Evolutionary conservation across 2,797 vertebrate genomes (phyloP).

Genomic region (Stomatorhinus walkeri): DNA sequence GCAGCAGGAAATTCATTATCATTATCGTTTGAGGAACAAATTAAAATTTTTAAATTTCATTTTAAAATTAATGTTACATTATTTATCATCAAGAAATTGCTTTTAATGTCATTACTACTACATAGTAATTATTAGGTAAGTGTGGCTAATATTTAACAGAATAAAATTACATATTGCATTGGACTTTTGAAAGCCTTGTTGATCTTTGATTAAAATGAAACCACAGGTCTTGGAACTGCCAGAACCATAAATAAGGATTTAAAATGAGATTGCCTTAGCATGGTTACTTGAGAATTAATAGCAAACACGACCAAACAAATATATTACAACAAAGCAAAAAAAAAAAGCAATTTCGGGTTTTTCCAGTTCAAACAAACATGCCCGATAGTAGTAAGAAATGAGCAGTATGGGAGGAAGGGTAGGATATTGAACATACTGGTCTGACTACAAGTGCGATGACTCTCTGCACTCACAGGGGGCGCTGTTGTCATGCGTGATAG

Average conservation of each 20-base stretch:
- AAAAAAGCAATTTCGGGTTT: background rate
- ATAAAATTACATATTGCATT: background rate
- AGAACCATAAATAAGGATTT: background rate
- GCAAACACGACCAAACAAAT: background rate
- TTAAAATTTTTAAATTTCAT: background rate
- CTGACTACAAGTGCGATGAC: constrained; percentile 41
- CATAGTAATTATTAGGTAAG: background rate
- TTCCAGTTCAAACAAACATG: background rate
- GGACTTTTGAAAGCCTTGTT: background rate
- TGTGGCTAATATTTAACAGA: background rate
- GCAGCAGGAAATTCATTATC: background rate
- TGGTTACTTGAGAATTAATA: background rate
- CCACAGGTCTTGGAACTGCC: background rate
- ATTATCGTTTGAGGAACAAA: background rate
- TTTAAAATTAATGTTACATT: background rate
- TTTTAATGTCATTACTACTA: background rate
- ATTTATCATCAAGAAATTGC: background rate
- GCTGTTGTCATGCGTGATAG: constrained; percentile 52
- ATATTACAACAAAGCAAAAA: background rate
- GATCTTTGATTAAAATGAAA: background rate
- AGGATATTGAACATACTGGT: constrained; percentile 13
- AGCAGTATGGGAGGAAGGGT: background rate
- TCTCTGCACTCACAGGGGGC: constrained; percentile 56
- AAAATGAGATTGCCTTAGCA: background rate
- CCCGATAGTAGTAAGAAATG: background rate